Evolutionary conservation across 2,113 vertebrate species (phyloP).

Genomic region (Notothenia coriiceps): DNA sequence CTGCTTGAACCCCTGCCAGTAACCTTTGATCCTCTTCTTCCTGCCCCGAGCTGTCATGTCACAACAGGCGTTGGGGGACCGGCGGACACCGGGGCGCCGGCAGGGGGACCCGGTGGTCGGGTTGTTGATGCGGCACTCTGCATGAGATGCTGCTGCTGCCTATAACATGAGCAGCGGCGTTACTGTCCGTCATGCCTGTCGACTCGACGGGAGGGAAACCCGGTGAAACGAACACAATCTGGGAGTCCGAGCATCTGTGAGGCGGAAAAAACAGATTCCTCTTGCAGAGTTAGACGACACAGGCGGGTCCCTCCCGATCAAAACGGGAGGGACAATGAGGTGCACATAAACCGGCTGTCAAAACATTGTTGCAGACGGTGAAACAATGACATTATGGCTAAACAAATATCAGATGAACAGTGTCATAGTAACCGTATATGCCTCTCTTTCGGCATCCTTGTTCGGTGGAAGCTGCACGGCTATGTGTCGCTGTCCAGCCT

Average conservation of each 20-base stretch:
- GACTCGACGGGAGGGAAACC: conserved; percentile 41
- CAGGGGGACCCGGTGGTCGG: conserved; percentile 60
- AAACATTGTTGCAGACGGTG: not conserved
- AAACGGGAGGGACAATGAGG: not conserved
- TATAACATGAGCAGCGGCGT: conserved; percentile 23
- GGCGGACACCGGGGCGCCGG: conserved; percentile 63
- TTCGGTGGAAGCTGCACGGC: conserved; percentile 46
- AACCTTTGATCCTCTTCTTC: conserved; percentile 79
- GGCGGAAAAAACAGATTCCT: conserved; percentile 27
- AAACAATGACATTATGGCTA: not conserved
- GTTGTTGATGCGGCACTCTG: conserved; percentile 61
- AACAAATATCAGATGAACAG: not conserved
- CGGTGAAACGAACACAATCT: conserved; percentile 13
- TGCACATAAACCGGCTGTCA: not conserved
- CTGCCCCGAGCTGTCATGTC: conserved; percentile 85
- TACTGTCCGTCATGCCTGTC: conserved; percentile 66
- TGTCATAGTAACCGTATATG: conserved; percentile 24
- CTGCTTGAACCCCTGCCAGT: conserved; percentile 52
- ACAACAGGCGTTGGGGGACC: conserved; percentile 72
- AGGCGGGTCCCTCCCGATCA: conserved; percentile 2
- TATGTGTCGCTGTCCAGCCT: conserved; percentile 78
- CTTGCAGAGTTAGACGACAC: conserved; percentile 18
- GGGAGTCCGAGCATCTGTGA: conserved; percentile 47
- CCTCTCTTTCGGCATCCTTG: conserved; percentile 32
- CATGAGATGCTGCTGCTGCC: conserved; percentile 54